Evolutionary conservation across 2,888 invertebrate genomes (phyloP).

Genomic region (Apamea crenata): DNA sequence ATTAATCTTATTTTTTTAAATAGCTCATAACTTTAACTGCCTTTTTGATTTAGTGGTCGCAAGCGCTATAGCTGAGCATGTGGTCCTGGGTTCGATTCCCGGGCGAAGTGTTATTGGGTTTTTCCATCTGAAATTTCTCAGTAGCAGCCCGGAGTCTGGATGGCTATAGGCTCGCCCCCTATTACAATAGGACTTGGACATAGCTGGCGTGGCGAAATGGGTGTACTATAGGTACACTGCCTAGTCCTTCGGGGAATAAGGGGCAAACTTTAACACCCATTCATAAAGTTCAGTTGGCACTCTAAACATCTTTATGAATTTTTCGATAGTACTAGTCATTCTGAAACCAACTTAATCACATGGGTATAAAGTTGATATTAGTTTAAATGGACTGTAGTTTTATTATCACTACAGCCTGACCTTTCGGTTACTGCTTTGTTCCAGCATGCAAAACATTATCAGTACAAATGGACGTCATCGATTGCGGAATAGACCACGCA

Average conservation of each 20-base stretch:
- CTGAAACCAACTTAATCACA: neutral
- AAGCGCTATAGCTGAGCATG: too few relatives aligned
- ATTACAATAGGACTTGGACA: neutral
- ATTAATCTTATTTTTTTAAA: too few relatives aligned
- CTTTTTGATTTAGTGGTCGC: too few relatives aligned
- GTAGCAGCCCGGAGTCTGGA: too few relatives aligned
- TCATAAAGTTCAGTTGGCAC: neutral
- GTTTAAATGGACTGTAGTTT: neutral
- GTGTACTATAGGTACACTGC: neutral
- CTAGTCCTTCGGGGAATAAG: neutral
- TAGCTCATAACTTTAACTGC: too few relatives aligned
- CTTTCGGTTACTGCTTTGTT: neutral
- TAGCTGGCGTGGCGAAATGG: too few relatives aligned
- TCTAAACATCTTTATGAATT: neutral
- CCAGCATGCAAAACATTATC: slow-evolving; percentile 43
- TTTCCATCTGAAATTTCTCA: too few relatives aligned
- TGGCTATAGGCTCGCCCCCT: neutral
- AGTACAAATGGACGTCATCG: slow-evolving; percentile 48
- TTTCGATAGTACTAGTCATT: neutral
- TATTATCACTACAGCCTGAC: neutral
- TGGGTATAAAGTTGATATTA: neutral
- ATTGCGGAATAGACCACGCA: slow-evolving; percentile 61
- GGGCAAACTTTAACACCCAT: too few relatives aligned
- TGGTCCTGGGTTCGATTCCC: too few relatives aligned
- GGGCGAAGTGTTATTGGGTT: neutral